These are phyloP conservation scores for Calidris pugnax DNA, from an alignment of 2,113 vertebrate species.

Conservation along the genomic window DNA sequence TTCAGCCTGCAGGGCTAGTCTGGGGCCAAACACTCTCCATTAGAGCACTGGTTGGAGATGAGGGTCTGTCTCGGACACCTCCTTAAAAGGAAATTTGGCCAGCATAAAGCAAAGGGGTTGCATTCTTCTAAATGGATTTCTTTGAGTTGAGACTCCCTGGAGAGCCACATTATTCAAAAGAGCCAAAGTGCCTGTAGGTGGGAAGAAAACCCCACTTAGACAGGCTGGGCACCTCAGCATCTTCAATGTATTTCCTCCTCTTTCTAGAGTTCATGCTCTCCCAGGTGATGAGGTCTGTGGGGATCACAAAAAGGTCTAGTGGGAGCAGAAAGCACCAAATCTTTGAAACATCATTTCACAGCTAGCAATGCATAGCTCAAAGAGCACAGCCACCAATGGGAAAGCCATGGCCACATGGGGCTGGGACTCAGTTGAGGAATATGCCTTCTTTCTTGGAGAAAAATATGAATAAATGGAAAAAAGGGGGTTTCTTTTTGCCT, in stretches of 20 bases:
- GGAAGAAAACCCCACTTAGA: background rate
- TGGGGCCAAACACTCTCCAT: background rate
- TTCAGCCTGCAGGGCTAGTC: background rate
- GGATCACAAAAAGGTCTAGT: background rate
- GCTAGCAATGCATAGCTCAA: background rate
- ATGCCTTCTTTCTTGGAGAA: background rate
- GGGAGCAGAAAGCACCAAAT: background rate
- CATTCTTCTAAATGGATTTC: background rate
- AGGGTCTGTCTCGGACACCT: background rate
- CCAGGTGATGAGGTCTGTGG: background rate
- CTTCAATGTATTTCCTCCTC: accelerated
- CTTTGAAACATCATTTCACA: background rate
- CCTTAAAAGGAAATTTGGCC: background rate
- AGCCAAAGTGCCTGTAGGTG: accelerated
- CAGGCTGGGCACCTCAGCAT: background rate
- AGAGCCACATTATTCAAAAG: background rate
- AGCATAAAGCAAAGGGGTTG: background rate
- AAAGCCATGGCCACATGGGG: background rate
- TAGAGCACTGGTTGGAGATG: background rate
- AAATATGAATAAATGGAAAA: background rate
- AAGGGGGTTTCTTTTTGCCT: background rate
- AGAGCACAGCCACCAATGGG: background rate
- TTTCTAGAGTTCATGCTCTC: background rate
- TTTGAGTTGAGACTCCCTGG: background rate
- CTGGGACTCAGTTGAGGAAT: background rate